These are phyloP conservation scores for Scaptomyza pallida DNA, from an alignment of 1,140 invertebrate species.

Conservation along the genomic window DNA sequence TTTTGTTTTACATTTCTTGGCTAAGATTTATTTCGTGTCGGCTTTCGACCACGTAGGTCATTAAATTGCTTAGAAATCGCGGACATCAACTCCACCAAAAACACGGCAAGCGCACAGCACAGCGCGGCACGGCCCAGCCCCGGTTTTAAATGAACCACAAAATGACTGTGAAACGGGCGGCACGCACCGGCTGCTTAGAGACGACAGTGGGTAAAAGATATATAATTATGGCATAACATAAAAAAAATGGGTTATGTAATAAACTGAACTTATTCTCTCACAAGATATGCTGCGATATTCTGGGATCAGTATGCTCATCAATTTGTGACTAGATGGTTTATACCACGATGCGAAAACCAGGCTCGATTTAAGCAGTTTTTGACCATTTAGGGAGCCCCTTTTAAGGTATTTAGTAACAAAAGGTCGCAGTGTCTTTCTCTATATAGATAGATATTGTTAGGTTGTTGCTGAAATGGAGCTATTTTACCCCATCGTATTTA, in stretches of 20 bases:
- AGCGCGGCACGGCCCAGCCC: constrained; percentile 23
- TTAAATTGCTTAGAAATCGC: constrained; percentile 80
- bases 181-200: constrained; percentile 44
- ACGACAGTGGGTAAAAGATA: constrained; percentile 35
- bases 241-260: background rate
- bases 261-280: too few relatives aligned
- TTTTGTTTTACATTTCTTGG: constrained; percentile 56
- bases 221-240: background rate
- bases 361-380: too few relatives aligned
- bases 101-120: background rate
- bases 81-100: constrained; percentile 42
- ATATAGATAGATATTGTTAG: too few relatives aligned
- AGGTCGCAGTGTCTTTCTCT: too few relatives aligned
- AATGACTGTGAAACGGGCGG: constrained; percentile 63
- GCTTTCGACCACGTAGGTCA: constrained; percentile 75
- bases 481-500: too few relatives aligned
- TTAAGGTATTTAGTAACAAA: too few relatives aligned
- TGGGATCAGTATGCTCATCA: too few relatives aligned
- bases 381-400: too few relatives aligned
- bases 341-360: too few relatives aligned
- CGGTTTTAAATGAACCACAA: constrained; percentile 75
- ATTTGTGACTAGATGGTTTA: too few relatives aligned
- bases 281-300: too few relatives aligned
- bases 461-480: too few relatives aligned
- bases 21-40: constrained; percentile 77